Evolutionary conservation across 2,797 vertebrate genomes (phyloP), one percentile per base, ranked within the genome.

Genomic region (Bucorvus abyssinicus): DNA sequence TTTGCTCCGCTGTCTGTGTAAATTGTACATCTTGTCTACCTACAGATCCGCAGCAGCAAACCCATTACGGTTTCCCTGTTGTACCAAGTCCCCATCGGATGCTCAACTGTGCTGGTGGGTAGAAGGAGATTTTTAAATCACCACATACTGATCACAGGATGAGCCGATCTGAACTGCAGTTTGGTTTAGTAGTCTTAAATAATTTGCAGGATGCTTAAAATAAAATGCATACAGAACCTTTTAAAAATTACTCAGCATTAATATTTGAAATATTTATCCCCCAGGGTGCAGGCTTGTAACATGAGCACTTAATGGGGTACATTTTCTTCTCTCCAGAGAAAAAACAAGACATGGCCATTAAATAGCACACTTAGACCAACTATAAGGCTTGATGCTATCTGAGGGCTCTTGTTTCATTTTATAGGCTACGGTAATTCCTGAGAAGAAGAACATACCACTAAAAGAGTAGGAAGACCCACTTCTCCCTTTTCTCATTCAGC

Each of bases 191-290:
- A 24, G 69, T 56, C 89, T 87, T 91, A 78, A 92, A 89, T 96
- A 90, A 95, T 87, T 91, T 83, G 92, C 68, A 94, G 86, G 60
- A 90, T 63, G 68, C 82, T 84, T 82, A 84, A 92, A 94, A 95
- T 75, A 83, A 96, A 90, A 92, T 2, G 52, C 61, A 89, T 10
- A 52, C 75, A 91, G 75, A 95, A 92, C 86, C 94, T 95, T 90
- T 96, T 85, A 85, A 91, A 97, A 96, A 93, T 94, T 85, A 86
- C 76, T 93, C 83, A 65, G 87, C 84, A 93, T 94, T 94, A 96
- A 94, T 92, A 96, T 89, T 95, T 96, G 65, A 94, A 93, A 68
- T 95, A 94, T 91, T 86, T 94, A 89, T 84, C 73, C 90, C 76
- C 88, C 45, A 86, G 87, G 80, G 88, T 74, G 50, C 40, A 65